Percentiles rank a stretch among this genome's conserved stretches.
Conservation (phyloP, 2,797 vertebrate species). For the Ptychadena robeensis region DNA sequence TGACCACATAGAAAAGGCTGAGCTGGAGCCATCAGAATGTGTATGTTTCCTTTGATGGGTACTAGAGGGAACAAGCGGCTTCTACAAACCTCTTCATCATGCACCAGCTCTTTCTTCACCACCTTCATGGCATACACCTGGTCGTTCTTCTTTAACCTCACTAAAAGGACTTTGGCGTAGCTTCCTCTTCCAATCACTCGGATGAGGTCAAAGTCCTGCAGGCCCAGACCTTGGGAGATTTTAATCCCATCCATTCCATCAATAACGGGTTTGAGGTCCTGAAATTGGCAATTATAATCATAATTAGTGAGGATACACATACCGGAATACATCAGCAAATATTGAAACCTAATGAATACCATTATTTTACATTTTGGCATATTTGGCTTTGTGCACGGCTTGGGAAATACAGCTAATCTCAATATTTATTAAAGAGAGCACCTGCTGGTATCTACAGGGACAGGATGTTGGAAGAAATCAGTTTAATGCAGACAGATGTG, state of each 20-base stretch:
- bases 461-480: neutral
- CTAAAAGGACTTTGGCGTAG: constrained; percentile 97
- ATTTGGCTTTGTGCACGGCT: neutral
- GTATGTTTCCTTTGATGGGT: neutral
- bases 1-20: constrained; percentile 3
- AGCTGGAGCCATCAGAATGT: constrained; percentile 1
- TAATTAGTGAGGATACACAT: neutral
- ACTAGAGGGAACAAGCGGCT: neutral
- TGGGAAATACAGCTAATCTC: no score
- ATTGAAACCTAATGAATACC: neutral
- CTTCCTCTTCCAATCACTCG: constrained; percentile 95
- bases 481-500: neutral
- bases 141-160: constrained; percentile 94
- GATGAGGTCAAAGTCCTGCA: constrained; percentile 94
- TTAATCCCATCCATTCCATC: constrained; percentile 94
- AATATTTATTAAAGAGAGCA: no score
- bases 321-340: neutral
- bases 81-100: constrained; percentile 90
- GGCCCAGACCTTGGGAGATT: constrained; percentile 89
- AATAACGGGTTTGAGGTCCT: constrained; percentile 93
- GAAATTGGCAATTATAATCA: neutral
- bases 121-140: constrained; percentile 98
- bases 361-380: neutral
- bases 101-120: constrained; percentile 97
- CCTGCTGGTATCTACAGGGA: neutral